Base-by-base conservation (phyloP, 2,797 vertebrate genomes). In the Coregonus ussuriensis region DNA sequence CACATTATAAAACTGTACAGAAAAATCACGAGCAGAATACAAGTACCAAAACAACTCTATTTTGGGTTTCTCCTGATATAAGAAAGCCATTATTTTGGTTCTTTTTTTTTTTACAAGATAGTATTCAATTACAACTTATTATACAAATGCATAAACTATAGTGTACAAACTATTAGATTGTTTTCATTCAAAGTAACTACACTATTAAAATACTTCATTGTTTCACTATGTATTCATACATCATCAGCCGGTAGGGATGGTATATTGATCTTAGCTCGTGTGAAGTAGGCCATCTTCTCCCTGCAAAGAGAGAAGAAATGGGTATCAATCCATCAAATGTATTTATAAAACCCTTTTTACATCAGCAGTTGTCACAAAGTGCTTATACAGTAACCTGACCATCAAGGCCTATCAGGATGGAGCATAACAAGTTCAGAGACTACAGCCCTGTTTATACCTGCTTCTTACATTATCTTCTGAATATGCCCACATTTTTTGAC, bases 261-360 rank as follows among this genome's bases (percentile, higher is more conserved):
- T 86, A 96, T 93, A 82, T 89, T 95, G 78, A 96, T 94, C 91
- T 93, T 96, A 1, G 94, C 93, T 87, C 94, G 89, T 62, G 95
- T 96, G 89, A 96, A 96, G 84, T 95, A 96, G 6, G 95, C 94
- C 11, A 96, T 96, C 93, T 95, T 96, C 92, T 96, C 94, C 93
- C 95, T 96, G 77, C 71, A 14, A 16, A 56, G 7, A 25, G 4
- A 29, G 54, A 59, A 47, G 7, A 62, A 7, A 62, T 9, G 59
- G 6, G 9, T 62, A 62, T 21, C 59, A 62, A 62, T 62, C 59
- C 25, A 25, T 3, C 3, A 13, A 21, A 62, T 62, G n/a, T n/a
- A 59, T n/a, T 6, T 18, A 9, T 59, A 21, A 21, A 59, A 21
- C 4, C 56, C 6, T 25, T 62, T 62, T 25, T 5, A 21, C 59